Percentiles rank a stretch among this genome's conserved stretches.
Conservation (phyloP, 1,140 invertebrate species). For the Pollicipes pollicipes region DNA sequence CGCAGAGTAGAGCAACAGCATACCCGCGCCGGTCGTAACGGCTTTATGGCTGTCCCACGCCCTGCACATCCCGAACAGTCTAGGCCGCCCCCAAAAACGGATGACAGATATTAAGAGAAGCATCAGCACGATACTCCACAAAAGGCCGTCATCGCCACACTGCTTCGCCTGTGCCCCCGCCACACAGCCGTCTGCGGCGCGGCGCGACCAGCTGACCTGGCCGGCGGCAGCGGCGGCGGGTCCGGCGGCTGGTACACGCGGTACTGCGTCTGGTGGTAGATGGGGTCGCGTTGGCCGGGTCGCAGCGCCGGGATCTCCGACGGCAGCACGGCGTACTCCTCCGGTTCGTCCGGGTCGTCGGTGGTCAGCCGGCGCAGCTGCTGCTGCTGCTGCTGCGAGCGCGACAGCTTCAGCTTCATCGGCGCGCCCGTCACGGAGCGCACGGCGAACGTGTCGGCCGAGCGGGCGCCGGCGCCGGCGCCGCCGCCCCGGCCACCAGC, state of each 20-base stretch:
- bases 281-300: constrained; percentile 4
- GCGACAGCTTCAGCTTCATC: constrained; percentile 6
- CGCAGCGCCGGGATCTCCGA: constrained; percentile 2
- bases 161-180: too few relatives aligned
- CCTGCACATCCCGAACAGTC: too few relatives aligned
- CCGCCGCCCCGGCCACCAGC: too few relatives aligned
- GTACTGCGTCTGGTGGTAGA: constrained; percentile 4
- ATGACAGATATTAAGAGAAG: too few relatives aligned
- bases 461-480: not conserved
- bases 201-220: not conserved
- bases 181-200: too few relatives aligned
- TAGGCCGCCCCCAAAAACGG: too few relatives aligned
- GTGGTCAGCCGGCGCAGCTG: not conserved
- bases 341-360: not conserved
- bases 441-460: constrained; percentile 1
- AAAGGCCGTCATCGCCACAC: too few relatives aligned
- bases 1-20: too few relatives aligned
- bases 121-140: too few relatives aligned
- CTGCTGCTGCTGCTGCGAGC: constrained; percentile 1
- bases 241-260: not conserved
- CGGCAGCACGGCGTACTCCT: constrained; percentile 4
- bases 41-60: too few relatives aligned
- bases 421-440: constrained; percentile 1
- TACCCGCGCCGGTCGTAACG: too few relatives aligned
- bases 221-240: too few relatives aligned